Percentiles rank a stretch among this genome's conserved stretches.
These are phyloP conservation scores for Synanthedon tipuliformis DNA, from an alignment of 2,888 invertebrate species.

Conservation along the genomic window DNA sequence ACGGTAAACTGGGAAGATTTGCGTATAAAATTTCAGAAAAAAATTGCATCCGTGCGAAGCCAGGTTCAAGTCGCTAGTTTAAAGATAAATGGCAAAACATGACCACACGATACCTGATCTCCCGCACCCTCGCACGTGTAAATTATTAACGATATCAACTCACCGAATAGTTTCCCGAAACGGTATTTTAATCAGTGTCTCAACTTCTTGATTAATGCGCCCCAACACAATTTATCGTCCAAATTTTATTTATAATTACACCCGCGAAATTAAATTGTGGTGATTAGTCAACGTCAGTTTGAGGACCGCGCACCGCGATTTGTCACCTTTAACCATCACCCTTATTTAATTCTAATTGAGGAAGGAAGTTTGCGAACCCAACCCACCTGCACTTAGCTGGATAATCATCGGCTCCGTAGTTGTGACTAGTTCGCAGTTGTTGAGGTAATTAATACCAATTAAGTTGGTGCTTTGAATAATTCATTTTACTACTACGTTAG, in stretches of 20 bases:
- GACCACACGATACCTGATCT: slow-evolving; percentile 15
- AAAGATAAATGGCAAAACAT: no score
- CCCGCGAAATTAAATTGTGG: slow-evolving; percentile 61
- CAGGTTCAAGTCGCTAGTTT: no score
- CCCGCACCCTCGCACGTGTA: slow-evolving; percentile 42
- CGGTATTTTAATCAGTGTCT: slow-evolving; percentile 72
- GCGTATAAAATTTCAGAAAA: no score
- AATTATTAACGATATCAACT: slow-evolving; percentile 68
- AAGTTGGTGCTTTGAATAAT: slow-evolving; percentile 33
- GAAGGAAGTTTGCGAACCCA: slow-evolving; percentile 48
- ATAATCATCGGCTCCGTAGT: slow-evolving; percentile 45
- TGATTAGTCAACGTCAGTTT: slow-evolving; percentile 65
- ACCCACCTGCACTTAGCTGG: slow-evolving; percentile 25
- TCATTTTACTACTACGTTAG: slow-evolving; percentile 13
- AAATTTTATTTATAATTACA: slow-evolving; percentile 71
- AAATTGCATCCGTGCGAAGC: no score
- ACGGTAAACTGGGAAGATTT: no score
- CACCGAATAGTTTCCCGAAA: slow-evolving; percentile 63
- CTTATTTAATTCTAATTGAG: slow-evolving; percentile 65
- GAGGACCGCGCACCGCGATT: slow-evolving; percentile 60
- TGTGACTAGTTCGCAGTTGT: slow-evolving; percentile 28
- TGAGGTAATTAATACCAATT: slow-evolving; percentile 33
- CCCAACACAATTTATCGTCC: slow-evolving; percentile 62
- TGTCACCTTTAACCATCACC: slow-evolving; percentile 49
- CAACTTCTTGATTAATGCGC: slow-evolving; percentile 71